Evolutionary conservation across 2,113 vertebrate genomes (phyloP).

Genomic region (Misgurnus mizolepis): DNA sequence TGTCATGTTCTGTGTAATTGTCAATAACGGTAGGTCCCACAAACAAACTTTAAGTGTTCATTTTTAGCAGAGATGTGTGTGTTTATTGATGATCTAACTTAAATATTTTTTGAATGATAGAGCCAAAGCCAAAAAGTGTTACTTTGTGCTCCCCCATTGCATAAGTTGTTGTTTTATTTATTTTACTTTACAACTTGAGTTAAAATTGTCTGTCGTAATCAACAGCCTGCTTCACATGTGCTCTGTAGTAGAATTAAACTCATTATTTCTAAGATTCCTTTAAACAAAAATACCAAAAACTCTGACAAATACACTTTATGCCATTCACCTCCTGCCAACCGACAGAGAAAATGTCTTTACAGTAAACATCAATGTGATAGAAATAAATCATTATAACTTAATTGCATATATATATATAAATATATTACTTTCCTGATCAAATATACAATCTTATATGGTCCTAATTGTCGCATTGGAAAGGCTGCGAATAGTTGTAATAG

Average conservation of each 20-base stretch:
- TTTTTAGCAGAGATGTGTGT: too few relatives aligned
- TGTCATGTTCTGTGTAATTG: too few relatives aligned
- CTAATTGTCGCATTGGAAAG: slow-evolving; percentile 3
- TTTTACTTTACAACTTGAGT: neutral
- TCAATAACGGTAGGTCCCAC: too few relatives aligned
- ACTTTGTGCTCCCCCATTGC: too few relatives aligned
- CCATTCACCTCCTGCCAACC: neutral
- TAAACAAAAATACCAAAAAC: neutral
- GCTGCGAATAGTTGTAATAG: slow-evolving; percentile 17
- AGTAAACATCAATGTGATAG: neutral
- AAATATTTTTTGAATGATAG: too few relatives aligned
- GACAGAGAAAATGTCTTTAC: neutral
- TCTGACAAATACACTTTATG: neutral
- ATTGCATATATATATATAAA: slow-evolving; percentile 35
- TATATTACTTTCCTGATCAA: slow-evolving; percentile 17
- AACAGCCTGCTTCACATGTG: neutral
- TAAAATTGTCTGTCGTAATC: neutral
- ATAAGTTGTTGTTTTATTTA: too few relatives aligned
- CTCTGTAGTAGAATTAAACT: neutral
- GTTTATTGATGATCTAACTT: too few relatives aligned
- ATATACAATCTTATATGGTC: slow-evolving; percentile 28
- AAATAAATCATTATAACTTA: slow-evolving; percentile 36
- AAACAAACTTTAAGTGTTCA: too few relatives aligned
- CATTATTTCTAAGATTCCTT: neutral
- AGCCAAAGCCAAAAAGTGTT: too few relatives aligned